Base-by-base conservation (phyloP, 2,113 vertebrate species). In the Poeciliopsis prolifica region DNA sequence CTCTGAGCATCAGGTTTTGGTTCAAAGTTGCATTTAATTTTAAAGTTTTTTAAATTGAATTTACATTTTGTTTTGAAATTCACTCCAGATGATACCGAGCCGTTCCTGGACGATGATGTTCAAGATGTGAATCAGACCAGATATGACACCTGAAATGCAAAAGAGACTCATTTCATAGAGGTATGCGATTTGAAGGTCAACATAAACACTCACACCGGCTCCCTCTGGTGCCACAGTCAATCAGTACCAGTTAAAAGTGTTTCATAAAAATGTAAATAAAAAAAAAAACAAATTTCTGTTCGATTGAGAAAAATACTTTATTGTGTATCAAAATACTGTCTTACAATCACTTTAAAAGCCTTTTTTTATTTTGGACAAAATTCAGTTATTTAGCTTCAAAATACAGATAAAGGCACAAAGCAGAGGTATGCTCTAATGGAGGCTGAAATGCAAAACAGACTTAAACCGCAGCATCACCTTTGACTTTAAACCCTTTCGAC, bases 311-410 rank as follows among this genome's bases (percentile, higher is more conserved):
- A 93, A 94, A 93, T 90, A 94, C 83, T 95, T 95, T 95, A 95
- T 95, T 95, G 93, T 91, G 87, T 94, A 94, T 94, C 92, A 95
- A 95, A 95, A 95, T 94, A 95, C 92, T 92, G 92, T 91, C 91
- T 89, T 90, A 91, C 87, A 92, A 93, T 91, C 88, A 91, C 84
- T 79, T 84, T 92, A 73, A 88, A 90, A 84, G 84, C 85, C 75
- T 87, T 91, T 84, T 35, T 12, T 37, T 70, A 78, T 78, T 88
- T 72, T 74, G 78, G 79, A 93, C 82, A 87, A 84, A 66, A 80
- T 83, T 79, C 15, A 22, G 83, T 86, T 87, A 86, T 17, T 86
- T 90, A 82, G 80, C 87, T 93, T 81, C 77, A 83, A 80, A 90
- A 91, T 80, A 84, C 85, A 72, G 91, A 89, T 87, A 85, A 91